Evolutionary conservation across 2,113 vertebrate genomes (phyloP), one percentile per base, ranked within the genome.

Genomic region (Capricornis sumatraensis): DNA sequence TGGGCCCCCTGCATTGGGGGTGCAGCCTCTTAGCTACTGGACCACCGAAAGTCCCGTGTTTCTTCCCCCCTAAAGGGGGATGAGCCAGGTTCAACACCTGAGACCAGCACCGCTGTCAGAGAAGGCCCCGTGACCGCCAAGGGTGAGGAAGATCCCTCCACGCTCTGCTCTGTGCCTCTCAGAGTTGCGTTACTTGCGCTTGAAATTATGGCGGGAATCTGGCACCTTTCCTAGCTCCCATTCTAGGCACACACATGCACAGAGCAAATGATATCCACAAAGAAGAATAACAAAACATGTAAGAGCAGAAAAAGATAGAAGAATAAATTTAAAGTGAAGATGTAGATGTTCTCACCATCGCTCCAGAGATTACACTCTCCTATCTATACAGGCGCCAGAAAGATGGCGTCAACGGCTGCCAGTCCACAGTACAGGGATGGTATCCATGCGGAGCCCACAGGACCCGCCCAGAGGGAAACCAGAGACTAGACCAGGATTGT

Each of bases 1-100:
- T 25, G 23, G 21, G 23, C 36, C 3, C 3, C 40, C 40, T 74
- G 71, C 71, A 15, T 4, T 76, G 71, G 5, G 40, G 13, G 12
- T 5, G 21, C 21, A 43, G 36, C 36, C 23, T 76, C 12, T 76
- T 15, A 43, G 36, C 23, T 14, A 15, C 40, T 43, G 40, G 23
- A 4, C 3, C 12, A 2, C 23, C 0, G 11, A 5, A 43, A 43
- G 23, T 1, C 71, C 23, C 2, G 2, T 1, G 36, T 62, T 76
- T 97, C 9, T 25, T 74, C 16, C 36, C 60, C 40, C 74, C 55
- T 52, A n/a, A 71, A 82, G 60, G 15, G 21, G 8, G 14, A 30
- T 13, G 23, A 89, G 5, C 13, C 58, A 25, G 27, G 27, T 85
- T 82, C 47, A 45, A 23, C 15, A 64, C n/a, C 14, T 6, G 6